Evolutionary conservation across 2,797 vertebrate genomes (phyloP), one percentile per base, ranked within the genome.

Genomic region (Anolis apletophallus): DNA sequence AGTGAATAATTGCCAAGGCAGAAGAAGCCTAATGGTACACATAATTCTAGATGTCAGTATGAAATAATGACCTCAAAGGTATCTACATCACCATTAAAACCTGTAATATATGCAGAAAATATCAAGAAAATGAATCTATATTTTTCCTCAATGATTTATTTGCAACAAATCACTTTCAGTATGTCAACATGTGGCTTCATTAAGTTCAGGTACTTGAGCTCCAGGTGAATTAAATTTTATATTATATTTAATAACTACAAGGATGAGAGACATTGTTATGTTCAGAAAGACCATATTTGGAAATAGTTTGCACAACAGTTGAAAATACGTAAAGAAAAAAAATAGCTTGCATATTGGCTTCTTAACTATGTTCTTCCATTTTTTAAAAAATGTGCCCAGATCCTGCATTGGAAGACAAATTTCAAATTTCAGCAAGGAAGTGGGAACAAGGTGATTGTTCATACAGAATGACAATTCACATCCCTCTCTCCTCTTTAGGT

Each of bases 221-320:
- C 74, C 23, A 72, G 26, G 19, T 40, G 80, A 72, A 82, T 77
- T 85, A 82, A 85, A 82, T 72, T 78, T 34, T 79, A 34, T 46
- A 78, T n/a, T 79, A 68, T 50, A 78, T 68, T 82, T 88, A 88
- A 85, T 88, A 72, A 88, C 64, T 73, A 67, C 32, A 83, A 88
- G 55, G 67, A 6, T 32, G 36, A 57, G 59, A 77, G 80, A 64
- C 19, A 64, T 78, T 82, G 64, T 50, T 54, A 17, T 83, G 74
- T 73, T 82, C 67, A 82, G 26, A 67, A 85, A 55, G 10, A 21
- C 69, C 14, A 55, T 74, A 46, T 74, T 55, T 54, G 40, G 12
- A 55, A 73, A 64, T 67, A 40, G 29, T 59, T 74, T 73, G n/a
- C 29, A 46, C n/a, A 40, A 6, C 40, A 61, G n/a, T 57, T 61